Evolutionary conservation across 2,797 vertebrate species (phyloP), one percentile per base, ranked within the genome.

Genomic region (Myripristis jacobus): DNA sequence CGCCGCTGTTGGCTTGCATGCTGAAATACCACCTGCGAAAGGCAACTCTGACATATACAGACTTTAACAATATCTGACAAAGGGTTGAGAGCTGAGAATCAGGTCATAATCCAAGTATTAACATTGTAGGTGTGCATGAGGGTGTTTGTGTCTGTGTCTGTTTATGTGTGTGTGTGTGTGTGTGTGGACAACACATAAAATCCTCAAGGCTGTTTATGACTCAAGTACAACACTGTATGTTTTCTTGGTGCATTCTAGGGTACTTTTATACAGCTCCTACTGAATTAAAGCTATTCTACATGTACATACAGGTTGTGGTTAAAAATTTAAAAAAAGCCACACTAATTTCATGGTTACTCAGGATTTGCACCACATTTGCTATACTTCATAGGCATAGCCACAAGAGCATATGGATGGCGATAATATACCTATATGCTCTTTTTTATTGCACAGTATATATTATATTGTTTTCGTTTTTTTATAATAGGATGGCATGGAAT

Each of bases 1-100:
- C 59, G 63, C 69, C 66, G 66, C 56, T 57, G 50, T 66, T 31
- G 61, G 51, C 36, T 66, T 52, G 36, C 60, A 66, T 47, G 48
- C 50, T 41, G 4, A 66, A 70, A 66, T 59, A 63, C 25, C 46
- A 59, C 70, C 66, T 79, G 77, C 50, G 54, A 71, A 80, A 76
- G 22, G 22, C 47, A 73, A 72, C 50, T 59, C 62, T 53, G 29
- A 67, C 55, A 57, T 53, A 38, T 62, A 41, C 5, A 8, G 50
- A 27, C 8, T 22, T 58, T 38, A 58, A 58, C 21, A 58, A 16
- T 36, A 3, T 21, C 56, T 22, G 34, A 38, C 56, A 38, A 11
- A 31, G 36, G 2, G 36, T 36, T 24, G 19, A 44, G 43, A 64
- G 29, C 61, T 44, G 61, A 57, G 47, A 71, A 67, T 65, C 58